Conservation (phyloP, 2,888 invertebrate genomes). For the Biston betularia region DNA sequence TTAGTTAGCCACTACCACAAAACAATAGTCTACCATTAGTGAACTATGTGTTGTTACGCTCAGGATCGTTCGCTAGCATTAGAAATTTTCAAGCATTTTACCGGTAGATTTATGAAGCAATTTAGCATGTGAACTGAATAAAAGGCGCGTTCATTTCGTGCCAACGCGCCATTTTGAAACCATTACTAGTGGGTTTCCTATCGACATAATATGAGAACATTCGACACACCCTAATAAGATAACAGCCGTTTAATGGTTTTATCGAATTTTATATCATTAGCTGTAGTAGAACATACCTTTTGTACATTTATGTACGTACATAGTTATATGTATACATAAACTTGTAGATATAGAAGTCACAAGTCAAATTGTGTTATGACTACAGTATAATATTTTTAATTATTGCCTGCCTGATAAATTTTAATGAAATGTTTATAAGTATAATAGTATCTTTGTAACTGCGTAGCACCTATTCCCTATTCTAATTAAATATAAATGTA, state of each 20-base stretch:
- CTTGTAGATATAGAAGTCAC: neutral
- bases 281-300: neutral
- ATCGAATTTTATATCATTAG: slow-evolving; percentile 10
- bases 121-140: slow-evolving; percentile 48
- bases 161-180: slow-evolving; percentile 52
- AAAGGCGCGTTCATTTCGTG: slow-evolving; percentile 50
- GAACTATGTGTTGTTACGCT: neutral
- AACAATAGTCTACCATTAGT: neutral
- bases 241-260: slow-evolving; percentile 16
- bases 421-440: too few relatives aligned
- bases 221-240: slow-evolving; percentile 24
- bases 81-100: slow-evolving; percentile 14
- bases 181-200: slow-evolving; percentile 43
- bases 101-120: slow-evolving; percentile 41
- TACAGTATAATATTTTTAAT: too few relatives aligned
- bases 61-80: neutral
- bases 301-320: neutral
- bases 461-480: too few relatives aligned
- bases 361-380: neutral
- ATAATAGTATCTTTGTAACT: too few relatives aligned
- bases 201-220: slow-evolving; percentile 26
- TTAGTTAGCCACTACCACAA: neutral
- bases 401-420: too few relatives aligned
- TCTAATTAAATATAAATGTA: too few relatives aligned
- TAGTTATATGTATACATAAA: neutral